These are phyloP conservation scores for Merops nubicus DNA, from an alignment of 2,113 vertebrate genomes.

Conservation along the genomic window DNA sequence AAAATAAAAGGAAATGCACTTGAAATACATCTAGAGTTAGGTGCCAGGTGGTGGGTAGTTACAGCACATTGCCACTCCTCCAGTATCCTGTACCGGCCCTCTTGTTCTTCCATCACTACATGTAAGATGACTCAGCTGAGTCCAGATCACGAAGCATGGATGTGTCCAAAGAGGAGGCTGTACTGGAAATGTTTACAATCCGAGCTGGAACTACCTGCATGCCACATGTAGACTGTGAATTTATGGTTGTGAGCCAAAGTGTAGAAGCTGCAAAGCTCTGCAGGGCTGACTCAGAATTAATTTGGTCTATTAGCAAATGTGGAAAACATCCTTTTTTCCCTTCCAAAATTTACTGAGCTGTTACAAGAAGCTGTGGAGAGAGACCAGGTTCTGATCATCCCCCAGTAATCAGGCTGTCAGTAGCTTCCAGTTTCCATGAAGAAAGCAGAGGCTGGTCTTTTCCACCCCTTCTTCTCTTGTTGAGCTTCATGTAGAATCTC, in stretches of 20 bases:
- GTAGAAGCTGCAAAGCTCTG: background rate
- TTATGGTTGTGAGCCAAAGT: background rate
- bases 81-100: background rate
- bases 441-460: background rate
- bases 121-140: background rate
- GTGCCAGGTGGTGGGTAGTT: background rate
- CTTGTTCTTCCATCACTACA: background rate
- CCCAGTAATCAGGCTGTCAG: background rate
- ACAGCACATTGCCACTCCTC: background rate
- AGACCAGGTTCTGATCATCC: background rate
- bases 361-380: background rate
- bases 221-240: background rate
- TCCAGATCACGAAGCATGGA: background rate
- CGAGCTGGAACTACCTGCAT: background rate
- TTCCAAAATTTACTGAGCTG: background rate
- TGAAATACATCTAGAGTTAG: background rate
- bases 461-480: background rate
- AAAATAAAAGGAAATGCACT: background rate
- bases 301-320: background rate
- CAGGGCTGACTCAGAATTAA: background rate
- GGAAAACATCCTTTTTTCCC: background rate
- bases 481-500: slow-evolving; percentile 8
- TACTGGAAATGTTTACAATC: background rate
- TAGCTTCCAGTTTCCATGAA: background rate
- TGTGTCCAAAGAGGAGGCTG: background rate